Percentiles rank a stretch among this genome's conserved stretches.
Evolutionary conservation across 2,888 invertebrate species (phyloP).

Genomic region (Isoperla grammatica): DNA sequence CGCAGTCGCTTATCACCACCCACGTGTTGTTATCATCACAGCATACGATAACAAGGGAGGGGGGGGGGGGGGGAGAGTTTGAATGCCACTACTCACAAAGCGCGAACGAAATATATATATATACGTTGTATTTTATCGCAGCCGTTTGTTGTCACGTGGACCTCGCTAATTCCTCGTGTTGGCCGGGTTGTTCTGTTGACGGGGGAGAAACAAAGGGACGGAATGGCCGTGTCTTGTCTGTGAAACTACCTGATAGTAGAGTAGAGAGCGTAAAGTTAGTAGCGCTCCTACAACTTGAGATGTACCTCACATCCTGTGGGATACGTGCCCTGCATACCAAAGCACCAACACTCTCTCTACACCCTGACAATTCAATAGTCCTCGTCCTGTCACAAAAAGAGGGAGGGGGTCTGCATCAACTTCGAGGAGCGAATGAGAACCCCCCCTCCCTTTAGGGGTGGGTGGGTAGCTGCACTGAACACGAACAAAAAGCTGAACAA

Average conservation of each 20-base stretch:
- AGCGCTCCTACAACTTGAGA: constrained; percentile 24
- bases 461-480: background rate
- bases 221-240: background rate
- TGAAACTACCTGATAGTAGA: too few species aligned
- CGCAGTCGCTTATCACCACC: too few species aligned
- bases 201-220: constrained; percentile 18
- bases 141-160: too few species aligned
- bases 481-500: constrained; percentile 1
- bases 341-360: background rate
- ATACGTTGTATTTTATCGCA: too few species aligned
- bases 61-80: too few species aligned
- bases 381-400: constrained; percentile 34
- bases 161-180: constrained; percentile 27
- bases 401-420: constrained; percentile 1
- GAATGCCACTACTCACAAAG: too few species aligned
- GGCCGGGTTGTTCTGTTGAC: constrained; percentile 27
- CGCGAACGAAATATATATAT: too few species aligned
- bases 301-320: constrained; percentile 37
- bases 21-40: too few species aligned
- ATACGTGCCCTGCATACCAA: constrained; percentile 38
- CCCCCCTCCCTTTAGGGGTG: too few species aligned
- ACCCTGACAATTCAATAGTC: constrained; percentile 38
- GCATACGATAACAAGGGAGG: too few species aligned
- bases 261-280: too few species aligned
- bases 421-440: constrained; percentile 6